These are phyloP conservation scores for Drosophila yakuba DNA, from an alignment of 1,140 invertebrate genomes.

Conservation along the genomic window DNA sequence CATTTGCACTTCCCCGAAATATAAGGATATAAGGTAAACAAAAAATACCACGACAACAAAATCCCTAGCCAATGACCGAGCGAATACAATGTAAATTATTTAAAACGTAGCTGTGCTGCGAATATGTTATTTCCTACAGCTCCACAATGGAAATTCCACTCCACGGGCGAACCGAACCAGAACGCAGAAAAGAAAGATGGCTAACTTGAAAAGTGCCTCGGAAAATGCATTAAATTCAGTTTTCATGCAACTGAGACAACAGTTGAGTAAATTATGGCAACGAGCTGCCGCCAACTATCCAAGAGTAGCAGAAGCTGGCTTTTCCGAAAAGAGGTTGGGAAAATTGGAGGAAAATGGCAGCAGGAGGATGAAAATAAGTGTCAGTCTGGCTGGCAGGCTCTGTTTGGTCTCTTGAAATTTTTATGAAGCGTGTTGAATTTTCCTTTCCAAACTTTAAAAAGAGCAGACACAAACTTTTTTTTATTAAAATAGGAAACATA, in stretches of 20 bases:
- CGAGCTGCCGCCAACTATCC: constrained; percentile 54
- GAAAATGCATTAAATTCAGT: constrained; percentile 80
- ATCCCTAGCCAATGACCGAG: constrained; percentile 70
- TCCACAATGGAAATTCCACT: constrained; percentile 25
- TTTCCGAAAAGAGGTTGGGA: not conserved
- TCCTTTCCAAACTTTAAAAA: constrained; percentile 22
- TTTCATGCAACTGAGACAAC: constrained; percentile 81
- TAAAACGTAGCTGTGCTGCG: constrained; percentile 70
- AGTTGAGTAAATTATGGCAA: constrained; percentile 81
- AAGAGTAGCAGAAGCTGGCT: constrained; percentile 31
- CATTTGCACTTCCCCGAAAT: constrained; percentile 30
- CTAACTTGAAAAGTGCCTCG: constrained; percentile 64
- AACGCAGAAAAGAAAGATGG: constrained; percentile 18
- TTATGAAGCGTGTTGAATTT: constrained; percentile 58
- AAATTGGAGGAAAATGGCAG: constrained; percentile 8
- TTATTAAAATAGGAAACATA: not conserved
- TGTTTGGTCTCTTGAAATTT: constrained; percentile 70
- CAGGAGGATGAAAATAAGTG: constrained; percentile 20
- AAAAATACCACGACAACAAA: constrained; percentile 47
- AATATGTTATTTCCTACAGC: constrained; percentile 51
- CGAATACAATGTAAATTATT: constrained; percentile 74
- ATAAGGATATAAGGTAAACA: constrained; percentile 14
- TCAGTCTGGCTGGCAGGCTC: constrained; percentile 31
- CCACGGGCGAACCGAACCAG: constrained; percentile 1
- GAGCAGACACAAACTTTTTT: not conserved